phyloP scores from a whole-genome alignment of 2,797 vertebrate genomes.

The Lophotriccus pileatus region DNA sequence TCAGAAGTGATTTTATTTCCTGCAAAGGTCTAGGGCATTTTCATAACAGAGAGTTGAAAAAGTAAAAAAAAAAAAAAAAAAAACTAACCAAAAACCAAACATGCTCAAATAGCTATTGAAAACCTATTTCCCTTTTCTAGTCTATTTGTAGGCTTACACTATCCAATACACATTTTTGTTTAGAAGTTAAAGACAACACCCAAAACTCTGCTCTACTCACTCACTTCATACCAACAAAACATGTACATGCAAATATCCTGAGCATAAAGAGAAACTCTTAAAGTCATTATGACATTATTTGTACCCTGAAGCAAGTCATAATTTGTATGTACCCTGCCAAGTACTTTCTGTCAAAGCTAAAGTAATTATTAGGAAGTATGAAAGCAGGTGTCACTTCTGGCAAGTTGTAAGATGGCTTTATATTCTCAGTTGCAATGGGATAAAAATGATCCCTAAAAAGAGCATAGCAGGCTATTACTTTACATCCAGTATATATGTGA shows the following conservation, averaged over 20 bases:
- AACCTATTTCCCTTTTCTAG: neutral
- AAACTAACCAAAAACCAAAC: too few species aligned
- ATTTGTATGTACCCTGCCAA: constrained; percentile 59
- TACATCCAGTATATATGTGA: constrained; percentile 22
- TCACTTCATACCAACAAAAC: constrained; percentile 6
- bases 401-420: constrained; percentile 58
- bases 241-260: neutral
- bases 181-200: neutral
- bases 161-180: neutral
- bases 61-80: neutral
- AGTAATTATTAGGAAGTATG: constrained; percentile 73
- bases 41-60: neutral
- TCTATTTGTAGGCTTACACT: neutral
- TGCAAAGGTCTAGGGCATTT: neutral
- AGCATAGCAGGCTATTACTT: constrained; percentile 50
- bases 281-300: constrained; percentile 62
- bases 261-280: constrained; percentile 39
- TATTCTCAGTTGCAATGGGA: constrained; percentile 51
- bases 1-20: neutral
- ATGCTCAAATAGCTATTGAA: neutral
- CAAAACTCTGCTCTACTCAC: neutral
- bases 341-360: constrained; percentile 62
- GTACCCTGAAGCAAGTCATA: constrained; percentile 39
- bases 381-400: constrained; percentile 72
- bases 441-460: constrained; percentile 68